Base-by-base conservation (phyloP, 2,888 invertebrate species). In the Litoditis marina region DNA sequence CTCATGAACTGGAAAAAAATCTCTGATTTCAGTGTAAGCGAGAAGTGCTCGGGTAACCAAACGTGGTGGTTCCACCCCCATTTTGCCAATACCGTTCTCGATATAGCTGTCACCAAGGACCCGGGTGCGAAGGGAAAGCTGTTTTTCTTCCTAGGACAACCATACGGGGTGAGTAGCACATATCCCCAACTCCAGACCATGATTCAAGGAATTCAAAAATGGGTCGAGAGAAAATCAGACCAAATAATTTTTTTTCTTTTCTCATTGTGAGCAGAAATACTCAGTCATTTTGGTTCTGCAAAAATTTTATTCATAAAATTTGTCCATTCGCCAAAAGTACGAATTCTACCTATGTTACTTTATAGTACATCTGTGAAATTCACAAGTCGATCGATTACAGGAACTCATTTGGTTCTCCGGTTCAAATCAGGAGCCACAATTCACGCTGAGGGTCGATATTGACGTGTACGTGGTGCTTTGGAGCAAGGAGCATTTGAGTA, bases 321-420 rank as follows among this genome's bases (percentile, higher is more conserved):
- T n/a, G n/a, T n/a, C n/a, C n/a, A n/a, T n/a, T n/a, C n/a, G n/a
- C n/a, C n/a, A n/a, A n/a, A n/a, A n/a, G n/a, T n/a, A n/a, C n/a
- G n/a, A n/a, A n/a, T n/a, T n/a, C n/a, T n/a, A n/a, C n/a, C n/a
- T n/a, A n/a, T n/a, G n/a, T n/a, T n/a, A n/a, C n/a, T n/a, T n/a
- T n/a, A n/a, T n/a, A n/a, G n/a, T n/a, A n/a, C n/a, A n/a, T n/a
- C n/a, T n/a, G n/a, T n/a, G n/a, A n/a, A n/a, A n/a, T n/a, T n/a
- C n/a, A n/a, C n/a, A n/a, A n/a, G n/a, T n/a, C n/a, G n/a, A n/a
- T n/a, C n/a, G n/a, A n/a, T 31, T 65, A 54, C 55, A 72, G 73
- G 69, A 73, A 53, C 62, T 70, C n/a, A 66, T 73, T 19, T 73
- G 72, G 72, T 69, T 67, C 6, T 69, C 72, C n/a, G 69, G 65